A percentile compares a stretch with the other conserved stretches of the same genome.
Conservation (phyloP, 1,140 invertebrate species). For the Dryas iulia region DNA sequence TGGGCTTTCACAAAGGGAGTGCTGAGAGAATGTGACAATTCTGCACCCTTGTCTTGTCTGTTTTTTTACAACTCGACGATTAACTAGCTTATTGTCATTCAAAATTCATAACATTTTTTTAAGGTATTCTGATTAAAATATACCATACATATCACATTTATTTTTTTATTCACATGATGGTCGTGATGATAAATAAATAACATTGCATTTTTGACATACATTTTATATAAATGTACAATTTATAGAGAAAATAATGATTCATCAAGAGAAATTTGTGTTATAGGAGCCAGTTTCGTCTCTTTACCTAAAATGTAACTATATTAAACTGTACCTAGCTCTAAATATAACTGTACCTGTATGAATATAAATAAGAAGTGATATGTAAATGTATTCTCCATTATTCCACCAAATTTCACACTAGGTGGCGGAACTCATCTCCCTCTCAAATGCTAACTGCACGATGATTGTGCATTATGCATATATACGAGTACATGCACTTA, state of each 20-base stretch:
- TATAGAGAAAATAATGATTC: no score
- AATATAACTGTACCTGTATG: no score
- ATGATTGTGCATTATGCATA: neutral
- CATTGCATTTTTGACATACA: neutral
- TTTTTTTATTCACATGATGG: neutral
- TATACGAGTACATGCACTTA: neutral
- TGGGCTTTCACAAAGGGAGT: slow-evolving; percentile 68
- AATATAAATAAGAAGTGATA: no score
- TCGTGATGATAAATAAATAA: neutral
- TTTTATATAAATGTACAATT: no score
- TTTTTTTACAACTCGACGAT: slow-evolving; percentile 42
- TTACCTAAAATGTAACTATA: no score
- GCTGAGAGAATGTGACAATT: slow-evolving; percentile 70
- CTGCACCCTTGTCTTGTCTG: slow-evolving; percentile 55
- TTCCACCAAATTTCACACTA: no score
- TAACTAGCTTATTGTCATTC: slow-evolving; percentile 17
- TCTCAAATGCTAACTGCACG: neutral
- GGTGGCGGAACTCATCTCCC: no score
- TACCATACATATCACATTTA: neutral
- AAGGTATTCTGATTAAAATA: neutral
- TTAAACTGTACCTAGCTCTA: no score
- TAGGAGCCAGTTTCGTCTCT: no score
- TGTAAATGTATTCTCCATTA: no score
- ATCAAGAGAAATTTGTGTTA: no score
- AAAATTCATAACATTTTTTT: slow-evolving; percentile 1